Evolutionary conservation across 2,888 invertebrate species (phyloP).

Genomic region (Eubasilissa splendida): DNA sequence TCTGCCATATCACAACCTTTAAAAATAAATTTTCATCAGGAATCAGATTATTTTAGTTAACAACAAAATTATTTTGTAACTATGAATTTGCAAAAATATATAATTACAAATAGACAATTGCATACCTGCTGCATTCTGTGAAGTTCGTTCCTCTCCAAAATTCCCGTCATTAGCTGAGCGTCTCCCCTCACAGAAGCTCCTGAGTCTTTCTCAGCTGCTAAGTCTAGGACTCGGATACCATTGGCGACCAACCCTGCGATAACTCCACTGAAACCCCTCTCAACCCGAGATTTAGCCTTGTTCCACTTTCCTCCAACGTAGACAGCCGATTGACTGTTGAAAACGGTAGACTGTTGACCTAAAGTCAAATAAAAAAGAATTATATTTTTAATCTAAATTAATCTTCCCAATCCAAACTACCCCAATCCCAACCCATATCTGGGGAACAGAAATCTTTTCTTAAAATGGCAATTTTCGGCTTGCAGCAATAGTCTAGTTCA

Average conservation of each 20-base stretch:
- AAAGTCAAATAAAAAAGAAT: slow-evolving; percentile 60
- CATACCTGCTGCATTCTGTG: slow-evolving; percentile 90
- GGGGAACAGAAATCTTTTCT: no score
- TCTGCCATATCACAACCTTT: background rate
- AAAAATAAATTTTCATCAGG: no score
- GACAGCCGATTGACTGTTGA: slow-evolving; percentile 92
- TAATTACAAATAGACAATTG: background rate
- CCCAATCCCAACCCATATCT: no score
- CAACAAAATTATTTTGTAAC: no score
- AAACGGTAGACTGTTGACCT: slow-evolving; percentile 89
- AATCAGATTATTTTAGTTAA: no score
- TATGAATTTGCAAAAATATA: slow-evolving; percentile 59
- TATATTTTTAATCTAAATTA: background rate
- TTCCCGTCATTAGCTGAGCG: slow-evolving; percentile 83
- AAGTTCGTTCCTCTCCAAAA: slow-evolving; percentile 81
- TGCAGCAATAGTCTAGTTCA: no score
- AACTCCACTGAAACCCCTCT: slow-evolving; percentile 89
- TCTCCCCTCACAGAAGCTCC: slow-evolving; percentile 86
- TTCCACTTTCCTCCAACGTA: slow-evolving; percentile 91
- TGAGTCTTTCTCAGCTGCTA: slow-evolving; percentile 87
- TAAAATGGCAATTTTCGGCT: no score
- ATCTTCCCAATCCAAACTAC: background rate
- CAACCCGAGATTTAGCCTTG: slow-evolving; percentile 78
- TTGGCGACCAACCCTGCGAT: slow-evolving; percentile 93
- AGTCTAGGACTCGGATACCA: slow-evolving; percentile 86